Base-by-base conservation (phyloP, 2,113 vertebrate species). In the Xiphophorus maculatus region DNA sequence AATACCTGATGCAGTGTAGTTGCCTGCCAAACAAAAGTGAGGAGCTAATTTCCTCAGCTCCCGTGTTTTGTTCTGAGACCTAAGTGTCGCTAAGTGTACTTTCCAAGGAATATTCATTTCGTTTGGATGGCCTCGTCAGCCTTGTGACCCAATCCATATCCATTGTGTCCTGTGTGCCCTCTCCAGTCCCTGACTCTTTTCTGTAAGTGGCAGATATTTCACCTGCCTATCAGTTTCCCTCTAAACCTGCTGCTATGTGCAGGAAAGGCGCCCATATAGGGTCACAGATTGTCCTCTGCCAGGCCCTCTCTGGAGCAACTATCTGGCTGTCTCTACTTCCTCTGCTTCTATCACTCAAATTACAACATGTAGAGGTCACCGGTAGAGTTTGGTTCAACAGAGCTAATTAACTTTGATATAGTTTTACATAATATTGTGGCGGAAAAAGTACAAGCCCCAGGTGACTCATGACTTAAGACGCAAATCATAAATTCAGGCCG, bases 101-200 rank as follows among this genome's bases (percentile, higher is more conserved):
- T 92, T 93, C 79, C 86, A 94, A 93, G 91, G 90, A 91, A 91
- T 92, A 93, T 94, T 93, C 91, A 93, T 93, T 94, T 94, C 93
- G 93, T 93, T 91, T 91, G 90, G 88, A 85, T 89, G 90, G 86
- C 92, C 91, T 91, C 77, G 92, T 94, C 93, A 93, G 94, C 93
- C 92, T 80, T 93, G 92, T 85, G 92, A 93, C 87, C 92, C 90
- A 94, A 94, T 94, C 93, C 92, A 94, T 94, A 94, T 94, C 94
- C 89, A 88, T 89, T 89, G 85, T 91, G 90, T 91, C 90, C 91
- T 87, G 91, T 89, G 89, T 92, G 90, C 87, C 90, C 92, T 94
- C 89, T 80, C 82, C 77, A 60, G 84, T 90, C 88, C 67, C 85
- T 91, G 77, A 88, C 88, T 92, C 92, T 94, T 94, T 93, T 93